A percentile compares a stretch with the other conserved stretches of the same genome.
These are phyloP conservation scores for Uromys caudimaculatus DNA, from an alignment of 2,797 vertebrate genomes.

Conservation along the genomic window DNA sequence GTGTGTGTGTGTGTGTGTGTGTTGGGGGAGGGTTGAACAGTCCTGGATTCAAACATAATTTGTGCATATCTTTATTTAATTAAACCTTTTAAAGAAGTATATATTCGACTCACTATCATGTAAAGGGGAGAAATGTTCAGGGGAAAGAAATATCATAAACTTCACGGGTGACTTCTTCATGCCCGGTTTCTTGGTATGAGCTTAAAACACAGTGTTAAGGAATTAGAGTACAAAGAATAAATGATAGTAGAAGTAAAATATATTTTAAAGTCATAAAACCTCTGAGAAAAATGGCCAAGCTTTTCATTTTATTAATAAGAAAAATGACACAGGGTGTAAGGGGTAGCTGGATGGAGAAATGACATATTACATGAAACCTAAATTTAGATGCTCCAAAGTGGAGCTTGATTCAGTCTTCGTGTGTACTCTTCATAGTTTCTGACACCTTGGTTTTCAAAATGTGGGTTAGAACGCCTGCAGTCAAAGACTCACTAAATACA, in stretches of 20 bases:
- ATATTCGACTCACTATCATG: neutral
- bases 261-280: neutral
- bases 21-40: neutral
- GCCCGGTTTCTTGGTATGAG: neutral
- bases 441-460: neutral
- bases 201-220: neutral
- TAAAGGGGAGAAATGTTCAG: neutral
- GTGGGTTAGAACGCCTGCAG: neutral
- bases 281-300: neutral
- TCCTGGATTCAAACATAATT: neutral
- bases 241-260: neutral
- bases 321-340: neutral
- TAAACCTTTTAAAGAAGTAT: neutral
- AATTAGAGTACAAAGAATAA: neutral
- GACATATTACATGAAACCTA: neutral
- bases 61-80: neutral
- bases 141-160: neutral
- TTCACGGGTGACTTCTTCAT: neutral
- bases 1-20: neutral
- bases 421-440: neutral
- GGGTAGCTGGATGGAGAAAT: neutral
- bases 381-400: neutral
- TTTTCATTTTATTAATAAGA: constrained; percentile 31
- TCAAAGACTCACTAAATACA: neutral
- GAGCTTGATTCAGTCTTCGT: neutral